phyloP scores from a whole-genome alignment of 2,797 vertebrate genomes.

The Danio tinwini region DNA sequence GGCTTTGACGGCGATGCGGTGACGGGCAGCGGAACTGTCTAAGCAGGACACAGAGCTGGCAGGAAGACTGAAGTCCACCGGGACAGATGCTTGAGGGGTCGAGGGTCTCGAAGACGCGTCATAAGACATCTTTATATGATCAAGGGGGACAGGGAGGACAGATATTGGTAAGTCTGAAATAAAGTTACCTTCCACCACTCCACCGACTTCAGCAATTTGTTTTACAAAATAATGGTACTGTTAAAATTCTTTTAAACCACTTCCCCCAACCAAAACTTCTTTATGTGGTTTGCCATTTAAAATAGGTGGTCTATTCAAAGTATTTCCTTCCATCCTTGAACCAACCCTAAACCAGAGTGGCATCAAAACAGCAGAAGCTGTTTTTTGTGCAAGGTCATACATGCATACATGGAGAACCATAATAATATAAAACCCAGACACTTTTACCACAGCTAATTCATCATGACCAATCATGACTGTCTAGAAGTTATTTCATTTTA shows the following conservation, averaged over 20 bases:
- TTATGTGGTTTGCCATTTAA: not conserved
- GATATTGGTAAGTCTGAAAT: not conserved
- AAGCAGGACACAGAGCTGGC: conserved; percentile 81
- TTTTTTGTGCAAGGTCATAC: conserved; percentile 15
- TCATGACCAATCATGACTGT: conserved; percentile 31
- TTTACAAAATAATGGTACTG: not conserved
- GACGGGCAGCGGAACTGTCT: conserved; percentile 87
- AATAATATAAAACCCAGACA: not conserved
- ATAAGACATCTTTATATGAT: conserved; percentile 68
- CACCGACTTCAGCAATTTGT: not conserved
- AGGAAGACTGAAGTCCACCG: conserved; percentile 80
- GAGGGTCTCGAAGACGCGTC: conserved; percentile 72
- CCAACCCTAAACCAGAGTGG: not conserved
- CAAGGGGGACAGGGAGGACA: conserved; percentile 1
- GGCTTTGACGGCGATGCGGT: conserved; percentile 85
- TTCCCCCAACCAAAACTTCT: not conserved
- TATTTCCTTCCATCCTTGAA: conserved; percentile 36
- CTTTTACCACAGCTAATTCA: conserved; percentile 37
- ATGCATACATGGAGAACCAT: not conserved
- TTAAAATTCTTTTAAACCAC: conserved; percentile 9
- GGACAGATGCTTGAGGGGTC: conserved; percentile 75
- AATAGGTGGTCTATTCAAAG: conserved; percentile 22
- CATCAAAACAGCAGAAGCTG: not conserved
- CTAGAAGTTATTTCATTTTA: conserved; percentile 53
- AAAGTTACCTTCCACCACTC: not conserved